Percentiles rank a stretch among this genome's conserved stretches.
phyloP scores from a whole-genome alignment of 2,797 vertebrate species.

The Coregonus suidteri region DNA sequence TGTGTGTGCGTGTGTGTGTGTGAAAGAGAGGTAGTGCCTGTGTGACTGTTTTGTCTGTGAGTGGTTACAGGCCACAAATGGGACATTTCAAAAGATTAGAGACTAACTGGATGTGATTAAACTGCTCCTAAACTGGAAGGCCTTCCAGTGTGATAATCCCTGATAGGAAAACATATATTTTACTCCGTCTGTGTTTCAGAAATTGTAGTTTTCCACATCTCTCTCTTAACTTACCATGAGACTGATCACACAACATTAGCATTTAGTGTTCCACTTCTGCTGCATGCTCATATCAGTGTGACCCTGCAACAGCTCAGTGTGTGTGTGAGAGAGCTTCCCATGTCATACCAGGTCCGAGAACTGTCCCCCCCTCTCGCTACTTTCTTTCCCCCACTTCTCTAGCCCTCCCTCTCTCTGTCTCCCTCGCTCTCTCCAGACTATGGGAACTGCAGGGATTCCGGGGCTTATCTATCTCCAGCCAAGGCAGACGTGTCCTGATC shows the following conservation, averaged over 20 bases:
- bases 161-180: not conserved
- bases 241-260: not conserved
- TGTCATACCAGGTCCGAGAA: too few relatives aligned
- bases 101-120: slow-evolving; percentile 3
- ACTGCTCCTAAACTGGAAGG: not conserved
- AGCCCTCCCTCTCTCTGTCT: not conserved
- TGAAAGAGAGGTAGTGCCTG: not conserved
- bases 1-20: slow-evolving; percentile 14
- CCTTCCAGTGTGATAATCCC: not conserved
- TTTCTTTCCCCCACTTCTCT: not conserved
- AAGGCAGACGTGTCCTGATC: slow-evolving; percentile 61
- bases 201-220: not conserved
- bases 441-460: slow-evolving; percentile 62
- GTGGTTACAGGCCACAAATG: not conserved
- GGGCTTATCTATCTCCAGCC: slow-evolving; percentile 61
- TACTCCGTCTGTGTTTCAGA: not conserved
- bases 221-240: not conserved
- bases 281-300: not conserved
- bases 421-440: slow-evolving; percentile 44
- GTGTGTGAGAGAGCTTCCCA: slow-evolving; percentile 24
- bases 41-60: not conserved
- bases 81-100: slow-evolving; percentile 2
- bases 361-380: not conserved
- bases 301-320: slow-evolving; percentile 3
- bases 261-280: not conserved